A percentile compares a stretch with the other conserved stretches of the same genome.
phyloP scores from a whole-genome alignment of 1,140 invertebrate species.

The Trichonephila clavata region DNA sequence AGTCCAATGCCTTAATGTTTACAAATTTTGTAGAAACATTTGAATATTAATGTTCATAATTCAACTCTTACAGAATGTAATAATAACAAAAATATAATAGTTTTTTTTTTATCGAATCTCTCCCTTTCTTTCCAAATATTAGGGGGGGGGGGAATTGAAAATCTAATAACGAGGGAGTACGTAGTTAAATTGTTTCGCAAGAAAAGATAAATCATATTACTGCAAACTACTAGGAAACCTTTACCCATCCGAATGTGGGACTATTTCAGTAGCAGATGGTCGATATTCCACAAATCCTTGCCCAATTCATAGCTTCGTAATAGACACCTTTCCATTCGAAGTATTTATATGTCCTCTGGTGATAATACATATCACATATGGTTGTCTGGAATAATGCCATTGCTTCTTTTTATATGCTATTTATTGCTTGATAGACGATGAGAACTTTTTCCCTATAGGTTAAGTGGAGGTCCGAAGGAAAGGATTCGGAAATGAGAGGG shows the following conservation, averaged over 20 bases:
- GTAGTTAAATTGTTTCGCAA: too few species aligned
- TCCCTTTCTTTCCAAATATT: too few species aligned
- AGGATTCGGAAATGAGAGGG: conserved; percentile 10
- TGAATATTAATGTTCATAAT: too few species aligned
- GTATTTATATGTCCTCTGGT: conserved; percentile 55
- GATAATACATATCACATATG: conserved; percentile 45
- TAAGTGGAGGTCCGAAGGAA: background rate
- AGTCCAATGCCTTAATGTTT: too few species aligned
- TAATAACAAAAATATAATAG: too few species aligned
- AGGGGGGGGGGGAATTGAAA: too few species aligned
- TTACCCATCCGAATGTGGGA: background rate
- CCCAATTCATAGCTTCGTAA: conserved; percentile 4
- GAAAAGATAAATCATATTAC: background rate
- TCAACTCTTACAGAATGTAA: too few species aligned
- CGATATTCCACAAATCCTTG: conserved; percentile 25
- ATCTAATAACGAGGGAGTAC: too few species aligned
- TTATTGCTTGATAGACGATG: conserved; percentile 35
- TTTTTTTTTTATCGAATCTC: too few species aligned
- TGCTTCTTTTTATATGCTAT: conserved; percentile 58
- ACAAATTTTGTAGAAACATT: too few species aligned
- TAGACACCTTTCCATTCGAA: conserved; percentile 48
- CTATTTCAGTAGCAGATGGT: conserved; percentile 9
- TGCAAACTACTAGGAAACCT: background rate
- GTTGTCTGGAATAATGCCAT: conserved; percentile 44
- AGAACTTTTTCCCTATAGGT: conserved; percentile 8